These are phyloP conservation scores for Machimus rusticus DNA, from an alignment of 2,888 invertebrate genomes.

Conservation along the genomic window DNA sequence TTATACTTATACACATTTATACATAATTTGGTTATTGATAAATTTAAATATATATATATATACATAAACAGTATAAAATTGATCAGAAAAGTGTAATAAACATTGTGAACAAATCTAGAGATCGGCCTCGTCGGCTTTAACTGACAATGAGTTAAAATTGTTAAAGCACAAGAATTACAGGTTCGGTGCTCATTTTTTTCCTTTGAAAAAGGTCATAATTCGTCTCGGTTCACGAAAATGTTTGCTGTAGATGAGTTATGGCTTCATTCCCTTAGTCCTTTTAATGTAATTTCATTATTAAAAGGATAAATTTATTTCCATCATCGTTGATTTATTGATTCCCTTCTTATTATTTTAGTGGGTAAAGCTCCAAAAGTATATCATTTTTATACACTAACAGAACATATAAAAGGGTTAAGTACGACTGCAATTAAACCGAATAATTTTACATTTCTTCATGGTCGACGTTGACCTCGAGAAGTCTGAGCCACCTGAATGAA, in stretches of 20 bases:
- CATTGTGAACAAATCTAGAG: too few relatives aligned
- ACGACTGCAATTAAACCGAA: not conserved
- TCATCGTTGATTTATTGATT: not conserved
- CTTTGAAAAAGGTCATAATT: not conserved
- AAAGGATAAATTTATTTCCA: not conserved
- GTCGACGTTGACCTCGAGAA: not conserved
- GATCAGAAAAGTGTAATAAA: too few relatives aligned
- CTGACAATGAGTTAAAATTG: too few relatives aligned
- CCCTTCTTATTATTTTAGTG: not conserved
- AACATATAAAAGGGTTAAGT: not conserved
- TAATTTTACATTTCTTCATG: not conserved
- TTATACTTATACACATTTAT: too few relatives aligned
- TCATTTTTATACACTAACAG: not conserved
- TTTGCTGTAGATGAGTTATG: too few relatives aligned
- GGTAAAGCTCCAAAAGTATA: not conserved
- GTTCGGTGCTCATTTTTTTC: not conserved
- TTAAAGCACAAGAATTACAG: not conserved
- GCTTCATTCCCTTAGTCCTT: not conserved
- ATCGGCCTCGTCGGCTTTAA: too few relatives aligned
- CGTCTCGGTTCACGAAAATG: not conserved
- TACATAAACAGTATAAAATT: too few relatives aligned
- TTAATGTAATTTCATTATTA: not conserved
- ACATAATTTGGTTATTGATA: too few relatives aligned
- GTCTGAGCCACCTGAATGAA: not conserved
- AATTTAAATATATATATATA: too few relatives aligned